These are phyloP conservation scores for Cepaea nemoralis DNA, from an alignment of 1,140 invertebrate species.

Conservation along the genomic window DNA sequence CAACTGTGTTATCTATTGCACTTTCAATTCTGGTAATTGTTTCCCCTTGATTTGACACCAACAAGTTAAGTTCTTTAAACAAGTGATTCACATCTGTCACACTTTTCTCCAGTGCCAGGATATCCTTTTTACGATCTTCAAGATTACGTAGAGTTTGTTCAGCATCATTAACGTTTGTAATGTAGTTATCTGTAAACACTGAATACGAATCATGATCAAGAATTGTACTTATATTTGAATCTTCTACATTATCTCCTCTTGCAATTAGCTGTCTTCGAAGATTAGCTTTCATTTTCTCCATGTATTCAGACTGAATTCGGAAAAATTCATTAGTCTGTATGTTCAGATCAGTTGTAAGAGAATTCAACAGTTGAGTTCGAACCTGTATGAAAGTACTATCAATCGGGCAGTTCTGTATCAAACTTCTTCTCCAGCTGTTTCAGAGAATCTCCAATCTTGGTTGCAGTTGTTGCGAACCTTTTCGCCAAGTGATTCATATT, in stretches of 20 bases:
- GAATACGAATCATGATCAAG: conserved; percentile 49
- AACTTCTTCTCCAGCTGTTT: conserved; percentile 50
- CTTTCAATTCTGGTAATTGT: conserved; percentile 55
- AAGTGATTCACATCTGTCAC: conserved; percentile 56
- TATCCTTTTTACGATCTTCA: conserved; percentile 75
- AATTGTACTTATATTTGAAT: conserved; percentile 46
- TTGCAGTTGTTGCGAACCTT: conserved; percentile 34
- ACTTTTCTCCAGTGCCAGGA: conserved; percentile 56
- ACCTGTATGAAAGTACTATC: conserved; percentile 50
- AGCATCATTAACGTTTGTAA: conserved; percentile 54
- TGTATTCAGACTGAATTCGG: conserved; percentile 55
- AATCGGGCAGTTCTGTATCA: conserved; percentile 33
- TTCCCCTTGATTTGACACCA: conserved; percentile 58
- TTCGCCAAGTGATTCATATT: conserved; percentile 44
- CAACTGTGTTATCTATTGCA: conserved; percentile 45
- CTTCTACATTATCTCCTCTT: conserved; percentile 40
- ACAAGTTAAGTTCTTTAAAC: conserved; percentile 58
- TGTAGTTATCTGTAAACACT: conserved; percentile 55
- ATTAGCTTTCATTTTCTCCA: conserved; percentile 56
- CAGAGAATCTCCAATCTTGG: conserved; percentile 43
- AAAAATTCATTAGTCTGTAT: conserved; percentile 54
- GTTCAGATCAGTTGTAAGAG: conserved; percentile 51
- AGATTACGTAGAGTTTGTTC: conserved; percentile 53
- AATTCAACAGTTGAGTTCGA: conserved; percentile 50
- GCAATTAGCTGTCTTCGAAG: conserved; percentile 47